These are phyloP conservation scores for Idris sp. DNA, from an alignment of 1,140 invertebrate genomes.

Conservation along the genomic window DNA sequence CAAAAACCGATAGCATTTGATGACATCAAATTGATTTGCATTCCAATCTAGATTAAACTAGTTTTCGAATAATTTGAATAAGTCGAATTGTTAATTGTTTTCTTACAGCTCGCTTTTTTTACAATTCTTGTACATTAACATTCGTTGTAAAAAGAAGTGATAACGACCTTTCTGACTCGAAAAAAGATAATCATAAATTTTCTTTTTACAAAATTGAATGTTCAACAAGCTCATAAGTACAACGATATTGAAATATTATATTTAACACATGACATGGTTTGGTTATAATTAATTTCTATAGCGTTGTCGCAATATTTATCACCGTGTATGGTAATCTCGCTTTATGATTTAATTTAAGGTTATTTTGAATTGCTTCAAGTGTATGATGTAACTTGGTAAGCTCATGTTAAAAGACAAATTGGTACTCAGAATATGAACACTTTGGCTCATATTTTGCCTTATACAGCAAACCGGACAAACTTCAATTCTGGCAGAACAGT, in stretches of 20 bases:
- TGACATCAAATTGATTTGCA: no score
- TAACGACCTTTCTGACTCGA: slow-evolving; percentile 22
- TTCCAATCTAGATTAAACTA: no score
- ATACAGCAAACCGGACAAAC: slow-evolving; percentile 31
- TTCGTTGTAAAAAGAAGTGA: slow-evolving; percentile 1
- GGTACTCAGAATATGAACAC: slow-evolving; percentile 7
- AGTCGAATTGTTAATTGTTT: background rate
- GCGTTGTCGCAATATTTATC: slow-evolving; percentile 36
- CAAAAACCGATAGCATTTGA: no score
- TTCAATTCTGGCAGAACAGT: slow-evolving; percentile 20
- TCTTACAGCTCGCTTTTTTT: background rate
- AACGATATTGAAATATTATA: no score
- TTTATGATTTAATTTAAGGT: slow-evolving; percentile 26
- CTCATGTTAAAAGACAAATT: slow-evolving; percentile 13
- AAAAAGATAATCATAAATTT: slow-evolving; percentile 11
- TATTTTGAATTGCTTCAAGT: slow-evolving; percentile 8
- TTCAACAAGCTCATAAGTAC: background rate
- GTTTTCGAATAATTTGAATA: background rate
- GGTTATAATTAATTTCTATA: slow-evolving; percentile 32
- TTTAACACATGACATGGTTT: slow-evolving; percentile 2
- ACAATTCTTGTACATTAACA: background rate
- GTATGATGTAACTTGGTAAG: slow-evolving; percentile 18
- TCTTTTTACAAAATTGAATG: slow-evolving; percentile 9
- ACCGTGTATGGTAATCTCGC: slow-evolving; percentile 8
- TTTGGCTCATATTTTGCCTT: slow-evolving; percentile 21